phyloP scores from a whole-genome alignment of 2,888 invertebrate species.

The Petrolisthes manimaculis region DNA sequence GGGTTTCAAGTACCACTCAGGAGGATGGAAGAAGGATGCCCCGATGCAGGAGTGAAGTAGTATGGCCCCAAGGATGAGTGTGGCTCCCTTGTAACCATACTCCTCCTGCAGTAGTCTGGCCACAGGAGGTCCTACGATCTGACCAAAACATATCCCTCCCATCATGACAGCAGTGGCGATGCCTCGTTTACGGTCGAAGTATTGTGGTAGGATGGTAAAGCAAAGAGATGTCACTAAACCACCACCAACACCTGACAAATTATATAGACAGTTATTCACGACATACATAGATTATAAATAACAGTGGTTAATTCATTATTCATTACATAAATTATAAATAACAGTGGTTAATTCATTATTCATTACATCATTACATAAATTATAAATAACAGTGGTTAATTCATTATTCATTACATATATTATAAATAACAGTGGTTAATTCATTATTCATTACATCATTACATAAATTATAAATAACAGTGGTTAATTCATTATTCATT shows the following conservation, averaged over 20 bases:
- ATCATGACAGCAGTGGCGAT: slow-evolving; percentile 48
- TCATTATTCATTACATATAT: too few relatives aligned
- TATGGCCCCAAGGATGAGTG: slow-evolving; percentile 47
- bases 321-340: background rate
- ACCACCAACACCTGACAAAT: slow-evolving; percentile 38
- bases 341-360: background rate
- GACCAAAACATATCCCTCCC: slow-evolving; percentile 45
- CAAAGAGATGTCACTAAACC: slow-evolving; percentile 37
- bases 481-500: too few relatives aligned
- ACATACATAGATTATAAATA: background rate
- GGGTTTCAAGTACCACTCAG: slow-evolving; percentile 48
- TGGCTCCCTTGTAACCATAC: slow-evolving; percentile 54
- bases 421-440: background rate
- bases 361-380: too few relatives aligned
- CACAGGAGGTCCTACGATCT: slow-evolving; percentile 32
- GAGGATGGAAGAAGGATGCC: slow-evolving; percentile 53
- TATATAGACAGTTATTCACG: background rate
- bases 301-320: background rate
- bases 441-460: too few relatives aligned
- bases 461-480: too few relatives aligned
- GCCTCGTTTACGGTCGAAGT: slow-evolving; percentile 58
- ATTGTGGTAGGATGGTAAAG: slow-evolving; percentile 46
- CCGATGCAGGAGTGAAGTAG: slow-evolving; percentile 42
- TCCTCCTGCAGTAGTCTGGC: slow-evolving; percentile 40
- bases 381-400: background rate